Base-by-base conservation (phyloP, 2,888 invertebrate genomes). In the Bruchidius siliquastri region DNA sequence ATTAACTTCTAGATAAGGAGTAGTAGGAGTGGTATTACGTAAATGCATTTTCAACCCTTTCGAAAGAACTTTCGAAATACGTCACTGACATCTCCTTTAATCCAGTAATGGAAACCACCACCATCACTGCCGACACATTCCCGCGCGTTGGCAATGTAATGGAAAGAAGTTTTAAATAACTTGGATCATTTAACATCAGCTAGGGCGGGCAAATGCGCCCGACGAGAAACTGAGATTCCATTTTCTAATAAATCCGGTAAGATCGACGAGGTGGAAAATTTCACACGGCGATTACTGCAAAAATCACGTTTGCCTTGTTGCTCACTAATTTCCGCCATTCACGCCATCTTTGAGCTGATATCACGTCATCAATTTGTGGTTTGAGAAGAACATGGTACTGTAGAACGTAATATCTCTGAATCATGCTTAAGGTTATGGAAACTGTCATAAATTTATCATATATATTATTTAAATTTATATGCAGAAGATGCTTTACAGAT, bases 31-130 rank as follows among this genome's bases (percentile, higher is more conserved):
- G n/a, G n/a, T n/a, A n/a, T n/a, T n/a, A n/a, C n/a, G n/a, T n/a
- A n/a, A n/a, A n/a, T n/a, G n/a, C n/a, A n/a, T n/a, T n/a, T n/a
- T n/a, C n/a, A n/a, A n/a, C n/a, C n/a, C n/a, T n/a, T n/a, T n/a
- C n/a, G n/a, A n/a, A n/a, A n/a, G n/a, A n/a, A n/a, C 68, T 70
- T 68, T 70, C 67, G 20, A 49, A 13, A 49, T 13, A 49, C 49
- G 49, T 49, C 49, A 49, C 49, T 49, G 49, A 49, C 72, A 75
- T 77, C 76, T 78, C 78, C 80, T 81, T 80, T 79, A 81, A 80
- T 80, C 77, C 78, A 71, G 80, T 81, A 81, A 81, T 80, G 80
- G 80, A 80, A 77, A 79, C 78, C 77, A 78, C 79, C 79, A 79
- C 79, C 77, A 30, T 30, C 30, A 30, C 30, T 30, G 49, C 13